Conservation (phyloP, 1,140 invertebrate species). For the Teleogryllus occipitalis region DNA sequence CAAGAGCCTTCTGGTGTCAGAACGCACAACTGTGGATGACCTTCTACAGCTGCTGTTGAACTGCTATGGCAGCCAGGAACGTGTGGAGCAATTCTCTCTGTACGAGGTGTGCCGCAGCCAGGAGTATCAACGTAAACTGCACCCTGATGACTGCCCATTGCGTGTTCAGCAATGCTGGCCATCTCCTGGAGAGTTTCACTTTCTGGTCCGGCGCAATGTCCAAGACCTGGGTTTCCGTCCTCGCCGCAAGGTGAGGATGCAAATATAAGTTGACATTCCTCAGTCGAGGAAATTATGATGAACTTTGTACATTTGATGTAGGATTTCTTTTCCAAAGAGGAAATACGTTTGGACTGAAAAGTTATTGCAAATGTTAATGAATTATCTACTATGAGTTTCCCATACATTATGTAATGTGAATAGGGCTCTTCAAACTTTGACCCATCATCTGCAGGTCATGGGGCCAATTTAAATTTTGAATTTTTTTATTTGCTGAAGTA, state of each 20-base stretch:
- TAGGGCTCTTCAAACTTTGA: not conserved
- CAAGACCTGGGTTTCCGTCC: constrained; percentile 16
- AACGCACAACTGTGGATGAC: constrained; percentile 82
- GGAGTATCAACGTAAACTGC: constrained; percentile 77
- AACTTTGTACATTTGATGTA: not conserved
- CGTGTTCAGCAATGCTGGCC: constrained; percentile 70
- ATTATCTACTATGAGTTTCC: not conserved
- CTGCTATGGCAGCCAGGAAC: constrained; percentile 71
- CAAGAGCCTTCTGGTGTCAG: constrained; percentile 82
- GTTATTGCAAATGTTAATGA: not conserved
- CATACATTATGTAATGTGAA: not conserved
- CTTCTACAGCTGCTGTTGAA: constrained; percentile 74
- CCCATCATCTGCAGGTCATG: too few relatives aligned
- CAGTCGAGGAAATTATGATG: not conserved
- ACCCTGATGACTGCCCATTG: constrained; percentile 77
- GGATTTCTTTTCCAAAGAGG: not conserved
- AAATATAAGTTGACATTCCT: not conserved
- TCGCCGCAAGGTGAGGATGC: constrained; percentile 11
- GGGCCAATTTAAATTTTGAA: too few relatives aligned
- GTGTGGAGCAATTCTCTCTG: constrained; percentile 75
- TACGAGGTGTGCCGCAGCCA: constrained; percentile 65
- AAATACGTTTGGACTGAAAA: not conserved
- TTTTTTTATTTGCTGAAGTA: too few relatives aligned
- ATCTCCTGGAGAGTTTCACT: constrained; percentile 55
- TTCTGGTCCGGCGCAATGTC: constrained; percentile 53